phyloP scores from a whole-genome alignment of 2,888 invertebrate genomes.

The Habrosyne pyritoides region DNA sequence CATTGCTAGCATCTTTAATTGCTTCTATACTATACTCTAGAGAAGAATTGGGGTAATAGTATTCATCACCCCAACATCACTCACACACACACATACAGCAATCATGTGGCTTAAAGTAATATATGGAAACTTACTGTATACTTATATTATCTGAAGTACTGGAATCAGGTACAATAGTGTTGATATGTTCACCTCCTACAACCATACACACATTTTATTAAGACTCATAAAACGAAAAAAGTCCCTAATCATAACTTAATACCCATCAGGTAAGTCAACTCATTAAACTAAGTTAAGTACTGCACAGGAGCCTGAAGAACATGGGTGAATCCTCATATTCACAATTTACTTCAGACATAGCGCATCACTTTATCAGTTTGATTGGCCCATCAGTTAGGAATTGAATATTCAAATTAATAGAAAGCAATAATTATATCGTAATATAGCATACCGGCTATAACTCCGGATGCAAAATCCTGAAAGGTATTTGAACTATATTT shows the following conservation, averaged over 20 bases:
- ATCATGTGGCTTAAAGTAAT: too few relatives aligned
- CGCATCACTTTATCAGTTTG: background rate
- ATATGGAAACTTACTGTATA: conserved; percentile 50
- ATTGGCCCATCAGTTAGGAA: conserved; percentile 10
- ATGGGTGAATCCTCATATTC: too few relatives aligned
- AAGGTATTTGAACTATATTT: conserved; percentile 50
- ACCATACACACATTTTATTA: conserved; percentile 13
- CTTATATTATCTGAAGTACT: conserved; percentile 59
- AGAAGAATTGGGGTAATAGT: too few relatives aligned
- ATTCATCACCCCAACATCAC: too few relatives aligned
- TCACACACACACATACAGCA: background rate
- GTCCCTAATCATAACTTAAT: too few relatives aligned
- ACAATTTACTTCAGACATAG: too few relatives aligned
- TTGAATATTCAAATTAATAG: too few relatives aligned
- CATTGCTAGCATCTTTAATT: too few relatives aligned
- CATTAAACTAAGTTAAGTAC: too few relatives aligned
- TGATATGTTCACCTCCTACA: conserved; percentile 44
- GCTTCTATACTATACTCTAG: too few relatives aligned
- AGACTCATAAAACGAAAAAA: conserved; percentile 8
- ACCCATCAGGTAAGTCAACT: background rate
- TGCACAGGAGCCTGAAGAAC: too few relatives aligned
- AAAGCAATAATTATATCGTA: too few relatives aligned
- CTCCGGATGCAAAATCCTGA: conserved; percentile 60
- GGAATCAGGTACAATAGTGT: conserved; percentile 59
- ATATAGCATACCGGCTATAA: conserved; percentile 48